Evolutionary conservation across 2,888 invertebrate species (phyloP), one percentile per base, ranked within the genome.

Genomic region (Pandemis heparana): DNA sequence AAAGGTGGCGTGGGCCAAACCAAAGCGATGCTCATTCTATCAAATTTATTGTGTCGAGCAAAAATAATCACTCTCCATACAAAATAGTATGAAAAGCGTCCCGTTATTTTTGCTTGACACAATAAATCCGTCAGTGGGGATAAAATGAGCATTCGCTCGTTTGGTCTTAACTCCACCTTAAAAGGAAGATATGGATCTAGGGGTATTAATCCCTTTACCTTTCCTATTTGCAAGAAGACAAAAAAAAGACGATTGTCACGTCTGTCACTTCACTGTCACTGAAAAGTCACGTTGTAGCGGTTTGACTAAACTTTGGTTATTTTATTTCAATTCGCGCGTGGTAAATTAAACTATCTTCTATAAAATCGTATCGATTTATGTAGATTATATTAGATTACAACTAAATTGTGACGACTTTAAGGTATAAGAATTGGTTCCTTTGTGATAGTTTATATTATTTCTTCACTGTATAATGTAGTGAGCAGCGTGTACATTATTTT

Each of bases 261-360:
- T n/a, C 18, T 53, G 51, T 16, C 51, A 48, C 48, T n/a, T n/a
- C n/a, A 53, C 18, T 53, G 51, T 16, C 51, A 48, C 48, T n/a
- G 7, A 16, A n/a, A 48, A 43, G 12, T 48, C 48, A 56, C 56
- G 59, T 59, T 59, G 32, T 10, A 64, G 61, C 41, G 41, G 7
- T 39, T 43, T 16, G 32, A 12, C 5, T 38, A 70, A 63, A 63
- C 64, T n/a, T 70, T 70, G 70, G 70, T 70, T 70, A 71, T 38
- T 46, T 18, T 70, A 71, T 38, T 46, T 18, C 2, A 41, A 59
- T 59, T 39, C 59, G 46, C 56, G 64, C 70, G 70, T 71, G 70
- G 70, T 71, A 14, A 38, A 53, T 48, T 64, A 23, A 23, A n/a
- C 38, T 46, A 9, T 23, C 43, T 32, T 67, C 5, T 43, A 43